Evolutionary conservation across 1,140 invertebrate genomes (phyloP), one percentile per base, ranked within the genome.

Genomic region (Linepithema humile): DNA sequence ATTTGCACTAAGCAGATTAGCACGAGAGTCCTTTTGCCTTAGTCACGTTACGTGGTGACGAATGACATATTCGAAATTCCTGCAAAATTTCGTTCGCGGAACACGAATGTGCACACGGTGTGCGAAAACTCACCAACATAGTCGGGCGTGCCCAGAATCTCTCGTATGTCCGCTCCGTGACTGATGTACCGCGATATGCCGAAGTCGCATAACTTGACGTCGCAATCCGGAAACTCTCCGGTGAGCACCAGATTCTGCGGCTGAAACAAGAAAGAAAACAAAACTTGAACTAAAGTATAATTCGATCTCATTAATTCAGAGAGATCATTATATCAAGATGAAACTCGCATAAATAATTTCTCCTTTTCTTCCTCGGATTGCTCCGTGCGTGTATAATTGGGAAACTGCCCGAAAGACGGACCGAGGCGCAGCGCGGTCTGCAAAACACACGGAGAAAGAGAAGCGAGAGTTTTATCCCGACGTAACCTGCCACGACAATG

Each of bases 201-300:
- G 92, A 99, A 98, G 95, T 99, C 98, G 94, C 98, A 99, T 72
- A 99, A 95, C 94, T 99, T 98, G 35, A 99, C 96, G 92, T 97
- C 96, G 89, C 96, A 96, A 85, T 96, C 95, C 20, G 96, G 96
- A 91, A 96, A 96, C 48, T 95, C 94, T 65, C 95, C 95, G n/a
- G 97, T 97, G 59, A 99, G 95, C 85, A 99, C 95, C 90, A 99
- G 96, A 94, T 99, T 99, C 95, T 99, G 98, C 43, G 98, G 98
- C 96, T 97, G 95, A 23, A 95, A 67, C 4, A 86, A 90, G 89
- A 90, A 89, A 73, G 69, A 83, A 69, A 80, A n/a, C n/a, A 17
- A 20, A 40, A 17, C 9, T 53, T 17, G 12, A 48, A n/a, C n/a
- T 59, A 55, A 69, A 6, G 1, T 0, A 9, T 10, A 48, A 67